Base-by-base conservation (phyloP, 2,888 invertebrate genomes). In the Philopedon plagiatum region DNA sequence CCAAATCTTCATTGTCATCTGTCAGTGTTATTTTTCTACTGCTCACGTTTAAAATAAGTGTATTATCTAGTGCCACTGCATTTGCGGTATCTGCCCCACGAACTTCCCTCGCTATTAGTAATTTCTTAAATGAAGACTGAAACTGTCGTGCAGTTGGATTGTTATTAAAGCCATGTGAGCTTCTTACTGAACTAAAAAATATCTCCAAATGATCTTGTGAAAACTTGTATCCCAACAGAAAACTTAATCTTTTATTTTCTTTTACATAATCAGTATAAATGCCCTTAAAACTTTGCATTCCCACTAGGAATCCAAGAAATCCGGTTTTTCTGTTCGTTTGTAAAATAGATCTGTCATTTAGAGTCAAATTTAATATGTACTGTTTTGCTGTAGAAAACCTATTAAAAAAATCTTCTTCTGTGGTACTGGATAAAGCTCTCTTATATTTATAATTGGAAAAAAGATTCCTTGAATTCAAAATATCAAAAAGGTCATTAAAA, bases 101-200 rank as follows among this genome's bases (percentile, higher is more conserved):
- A 2, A 76, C 65, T 51, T 76, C 72, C n/a, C 13, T 63, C 13
- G 57, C 56, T 13, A 76, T 19, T 4, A 64, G 18, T 21, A 66
- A 29, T 41, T 34, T 67, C 60, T 75, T 75, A 49, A 70, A 75
- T 5, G 71, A 57, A 8, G 65, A 39, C 29, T 64, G 57, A 68
- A 74, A 74, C 19, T 75, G 71, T n/a, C n/a, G n/a, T n/a, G n/a
- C n/a, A n/a, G n/a, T n/a, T n/a, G n/a, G n/a, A n/a, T n/a, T n/a
- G n/a, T 76, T 75, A 62, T 75, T 74, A 46, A 32, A 74, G 5
- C 75, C 74, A 37, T 58, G 66, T 41, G 15, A 21, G 26, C 73
- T 65, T 46, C 76, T 51, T 7, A 73, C 51, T 9, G 70, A n/a
- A n/a, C n/a, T n/a, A n/a, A n/a, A n/a, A n/a, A n/a, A n/a, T n/a